These are phyloP conservation scores for Podargus strigoides DNA, from an alignment of 2,797 vertebrate species.

Conservation along the genomic window DNA sequence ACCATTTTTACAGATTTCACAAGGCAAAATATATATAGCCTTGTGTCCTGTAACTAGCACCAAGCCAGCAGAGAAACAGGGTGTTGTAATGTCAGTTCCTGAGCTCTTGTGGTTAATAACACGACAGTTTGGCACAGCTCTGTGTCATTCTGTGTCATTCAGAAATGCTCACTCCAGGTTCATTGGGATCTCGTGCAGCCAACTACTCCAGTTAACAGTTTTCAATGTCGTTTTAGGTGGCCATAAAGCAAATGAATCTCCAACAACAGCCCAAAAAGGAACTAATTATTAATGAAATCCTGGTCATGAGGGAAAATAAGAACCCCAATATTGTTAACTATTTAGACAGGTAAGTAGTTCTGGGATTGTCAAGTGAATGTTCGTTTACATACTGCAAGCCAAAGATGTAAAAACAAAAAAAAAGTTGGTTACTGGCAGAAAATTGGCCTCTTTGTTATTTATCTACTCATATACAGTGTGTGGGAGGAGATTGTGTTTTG, in stretches of 20 bases:
- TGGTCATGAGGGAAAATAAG: conserved; percentile 99
- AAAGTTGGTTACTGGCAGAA: neutral
- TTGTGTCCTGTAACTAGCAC: neutral
- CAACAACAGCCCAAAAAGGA: conserved; percentile 99
- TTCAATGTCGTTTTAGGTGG: conserved; percentile 81
- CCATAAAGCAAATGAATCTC: conserved; percentile 99
- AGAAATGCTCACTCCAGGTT: neutral
- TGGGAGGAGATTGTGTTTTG: neutral
- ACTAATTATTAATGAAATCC: conserved; percentile 98
- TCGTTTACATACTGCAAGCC: neutral
- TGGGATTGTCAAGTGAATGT: neutral
- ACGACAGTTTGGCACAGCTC: neutral
- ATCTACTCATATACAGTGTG: neutral
- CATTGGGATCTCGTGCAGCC: neutral
- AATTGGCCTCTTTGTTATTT: neutral
- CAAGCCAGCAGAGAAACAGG: neutral
- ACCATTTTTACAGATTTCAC: neutral
- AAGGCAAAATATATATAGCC: neutral
- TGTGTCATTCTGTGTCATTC: neutral
- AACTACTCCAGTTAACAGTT: neutral
- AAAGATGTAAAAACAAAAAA: too few relatives aligned
- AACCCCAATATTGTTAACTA: conserved; percentile 99
- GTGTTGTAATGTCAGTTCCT: neutral
- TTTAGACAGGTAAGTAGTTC: conserved; percentile 89
- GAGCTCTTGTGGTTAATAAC: neutral